Base-by-base conservation (phyloP, 2,888 invertebrate genomes). In the Acleris holmiana region DNA sequence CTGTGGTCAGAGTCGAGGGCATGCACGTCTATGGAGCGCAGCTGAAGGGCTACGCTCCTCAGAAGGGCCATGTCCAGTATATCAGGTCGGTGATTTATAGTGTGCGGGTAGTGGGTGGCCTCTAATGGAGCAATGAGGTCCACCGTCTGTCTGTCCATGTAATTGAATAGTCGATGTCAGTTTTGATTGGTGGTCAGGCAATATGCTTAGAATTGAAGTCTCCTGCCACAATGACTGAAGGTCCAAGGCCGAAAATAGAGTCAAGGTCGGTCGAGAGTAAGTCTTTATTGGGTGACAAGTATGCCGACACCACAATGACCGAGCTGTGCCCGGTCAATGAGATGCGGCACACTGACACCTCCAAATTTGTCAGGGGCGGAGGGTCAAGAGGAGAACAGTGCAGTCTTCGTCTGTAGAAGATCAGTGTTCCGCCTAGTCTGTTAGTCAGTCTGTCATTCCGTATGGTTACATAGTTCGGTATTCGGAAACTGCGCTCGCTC, bases 201-300 rank as follows among this genome's bases (percentile, higher is more conserved):
- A 95, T 95, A 87, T 95, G 95, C 81, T 95, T 95, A 5, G 25
- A 25, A 6, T 25, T 56, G 1, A 56, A 15, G 19, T 55, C 55
- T 4, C 54, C 54, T 61, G 96, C 54, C 44, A 54, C 5, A 1
- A 54, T 41, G 54, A 54, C 54, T 1, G 54, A 55, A 0, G 54
- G 10, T 0, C 55, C 55, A 0, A 55, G 13, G 1, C 2, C 21
- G 21, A 21, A 40, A 5, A 53, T 17, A 2, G 35, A 8, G 1
- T 18, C 8, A 4, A 53, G 29, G 53, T 53, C 53, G 2, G 53
- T n/a, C 17, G 6, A 17, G 1, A 53, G 53, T 29, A 53, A 1
- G 8, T 35, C 29, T 19, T 53, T 53, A n/a, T 6, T 18, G 3
- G 51, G 51, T 10, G 51, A 17, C 1, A 51, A 35, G 8, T 51